Conservation (phyloP, 2,113 vertebrate species). For the Mirza zaza region DNA sequence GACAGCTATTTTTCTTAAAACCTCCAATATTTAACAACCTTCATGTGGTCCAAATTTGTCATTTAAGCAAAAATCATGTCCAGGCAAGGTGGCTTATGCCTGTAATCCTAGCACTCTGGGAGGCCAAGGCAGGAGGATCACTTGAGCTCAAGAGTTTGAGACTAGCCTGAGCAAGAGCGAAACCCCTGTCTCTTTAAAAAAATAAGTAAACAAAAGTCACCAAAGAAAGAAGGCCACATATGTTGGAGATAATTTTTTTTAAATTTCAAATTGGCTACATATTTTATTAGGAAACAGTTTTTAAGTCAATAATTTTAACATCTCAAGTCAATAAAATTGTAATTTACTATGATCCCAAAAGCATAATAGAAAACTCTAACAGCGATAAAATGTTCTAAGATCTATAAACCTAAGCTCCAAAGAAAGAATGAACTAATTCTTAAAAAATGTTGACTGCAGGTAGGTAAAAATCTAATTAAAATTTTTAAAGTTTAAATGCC, state of each 20-base stretch:
- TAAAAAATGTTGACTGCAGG: not conserved
- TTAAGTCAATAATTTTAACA: conserved; percentile 28
- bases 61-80: conserved; percentile 17
- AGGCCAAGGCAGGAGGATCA: too few species aligned
- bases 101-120: too few species aligned
- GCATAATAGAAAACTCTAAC: not conserved
- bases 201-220: not conserved
- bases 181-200: too few species aligned
- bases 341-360: conserved; percentile 16
- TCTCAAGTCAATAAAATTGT: conserved; percentile 17
- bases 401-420: not conserved
- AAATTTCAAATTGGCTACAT: conserved; percentile 8
- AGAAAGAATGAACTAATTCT: not conserved
- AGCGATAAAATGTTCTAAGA: not conserved
- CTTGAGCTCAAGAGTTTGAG: too few species aligned
- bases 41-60: not conserved
- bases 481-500: not conserved
- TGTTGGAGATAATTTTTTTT: not conserved
- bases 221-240: conserved; percentile 15
- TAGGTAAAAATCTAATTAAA: conserved; percentile 26
- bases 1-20: conserved; percentile 7
- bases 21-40: not conserved
- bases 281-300: conserved; percentile 35
- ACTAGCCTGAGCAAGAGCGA: too few species aligned
- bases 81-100: too few species aligned